Base-by-base conservation (phyloP, 2,888 invertebrate species). In the Cheilosia soror region DNA sequence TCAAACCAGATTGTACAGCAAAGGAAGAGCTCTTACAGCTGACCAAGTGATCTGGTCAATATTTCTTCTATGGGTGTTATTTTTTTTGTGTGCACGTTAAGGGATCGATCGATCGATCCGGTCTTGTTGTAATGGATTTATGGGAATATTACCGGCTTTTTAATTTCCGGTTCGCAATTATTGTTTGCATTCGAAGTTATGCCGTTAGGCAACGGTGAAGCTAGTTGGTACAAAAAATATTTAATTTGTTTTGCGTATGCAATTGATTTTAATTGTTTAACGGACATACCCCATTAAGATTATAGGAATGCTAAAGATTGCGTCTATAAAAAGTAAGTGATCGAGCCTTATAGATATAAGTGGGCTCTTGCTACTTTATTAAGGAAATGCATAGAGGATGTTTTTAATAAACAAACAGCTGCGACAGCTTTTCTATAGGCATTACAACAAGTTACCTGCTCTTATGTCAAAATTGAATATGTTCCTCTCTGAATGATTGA, bases 11-110 rank as follows among this genome's bases (percentile, higher is more conserved):
- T 84, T 79, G 42, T 71, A 42, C 49, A 65, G 66, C 55, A 33
- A 20, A 68, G 76, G 76, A 80, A 72, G 85, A 72, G 53, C 11
- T 37, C 11, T 11, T 11, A 11, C 11, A 37, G 37, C 77, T 85
- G 80, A 85, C 81, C 80, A 85, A 81, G 76, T 85, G 85, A 84
- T 80, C 85, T 62, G 85, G 85, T 77, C 76, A 72, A 72, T 80
- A 76, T 73, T 55, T 68, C 60, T 72, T 66, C 42, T 78, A 60
- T 6, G 25, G 42, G 49, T 60, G 49, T 3, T 0, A 2, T 5
- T n/a, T 72, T 60, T 66, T 47, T 49, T 5, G 4, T 65, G 29
- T 75, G 27, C 20, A 44, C 37, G n/a, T 73, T 20, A 73, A 79
- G 73, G 79, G 73, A 79, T 33, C 40, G 5, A 49, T 42, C 44